Evolutionary conservation across 2,888 invertebrate genomes (phyloP), one percentile per base, ranked within the genome.

Genomic region (Agrotis puta): DNA sequence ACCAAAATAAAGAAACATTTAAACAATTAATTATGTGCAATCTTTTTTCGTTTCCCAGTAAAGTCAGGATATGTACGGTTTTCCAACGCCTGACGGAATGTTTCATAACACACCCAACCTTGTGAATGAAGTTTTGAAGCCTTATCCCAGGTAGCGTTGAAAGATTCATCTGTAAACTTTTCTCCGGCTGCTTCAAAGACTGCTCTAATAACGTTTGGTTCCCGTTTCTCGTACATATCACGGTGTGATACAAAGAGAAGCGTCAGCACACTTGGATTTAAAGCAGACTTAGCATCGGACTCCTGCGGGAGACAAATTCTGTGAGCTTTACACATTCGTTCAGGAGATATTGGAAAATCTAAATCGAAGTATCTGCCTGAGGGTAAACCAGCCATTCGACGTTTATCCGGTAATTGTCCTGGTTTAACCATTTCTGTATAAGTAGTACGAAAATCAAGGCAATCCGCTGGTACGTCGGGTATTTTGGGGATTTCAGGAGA

Each of bases 101-200:
- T 97, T 88, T 97, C 96, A 54, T 93, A 95, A 82, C 97, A 97
- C 43, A 97, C 97, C 89, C 92, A 92, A 4, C 96, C 96, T 79
- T 94, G 90, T 48, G 95, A 93, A 87, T 97, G 97, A 67, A 88
- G 85, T 78, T 95, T 92, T 77, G 93, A 88, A 3, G 97, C 97
- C 79, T 94, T 91, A 73, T 95, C 89, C 97, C 97, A 97, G 76
- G 96, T 81, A 69, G 88, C 86, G 51, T 94, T 89, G 83, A 97
- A 97, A 33, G 87, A 89, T 72, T 96, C 93, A 43, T 95, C 95
- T 6, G 92, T 92, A 72, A 97, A 95, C 67, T 91, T 87, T 81
- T 96, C 96, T 2, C 97, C 97, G 3, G 94, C 84, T 24, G 94
- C 95, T 88, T 96, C 95, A 85, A 97, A 97, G n/a, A 97, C 93